Evolutionary conservation across 2,797 vertebrate species (phyloP).

Genomic region (Chromobotia macracanthus): DNA sequence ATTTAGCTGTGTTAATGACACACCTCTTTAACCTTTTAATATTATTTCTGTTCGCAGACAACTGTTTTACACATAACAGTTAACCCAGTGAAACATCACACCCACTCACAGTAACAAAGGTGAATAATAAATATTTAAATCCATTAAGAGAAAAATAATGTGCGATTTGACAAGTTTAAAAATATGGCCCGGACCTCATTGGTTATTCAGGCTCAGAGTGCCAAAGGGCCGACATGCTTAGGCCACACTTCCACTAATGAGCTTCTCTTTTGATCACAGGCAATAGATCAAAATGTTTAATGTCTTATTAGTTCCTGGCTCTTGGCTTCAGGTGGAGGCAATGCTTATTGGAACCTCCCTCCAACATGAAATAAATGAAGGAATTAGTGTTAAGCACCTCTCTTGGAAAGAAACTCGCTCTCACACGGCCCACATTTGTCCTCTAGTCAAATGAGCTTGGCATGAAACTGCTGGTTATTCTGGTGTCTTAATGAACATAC

Average conservation of each 20-base stretch:
- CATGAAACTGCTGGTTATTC: conserved; percentile 17
- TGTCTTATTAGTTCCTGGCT: conserved; percentile 69
- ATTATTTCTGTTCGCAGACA: neutral
- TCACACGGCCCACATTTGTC: conserved; percentile 53
- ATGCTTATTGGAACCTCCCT: conserved; percentile 62
- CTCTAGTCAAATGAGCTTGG: conserved; percentile 59
- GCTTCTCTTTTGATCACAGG: conserved; percentile 65
- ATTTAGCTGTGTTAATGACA: conserved; percentile 1
- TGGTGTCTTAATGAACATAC: conserved; percentile 34
- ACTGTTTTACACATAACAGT: neutral
- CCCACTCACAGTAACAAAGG: conserved; percentile 48
- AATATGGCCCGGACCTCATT: conserved; percentile 38
- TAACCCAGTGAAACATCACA: neutral
- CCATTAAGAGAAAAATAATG: conserved; percentile 39
- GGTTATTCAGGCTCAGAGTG: conserved; percentile 52
- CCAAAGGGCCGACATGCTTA: conserved; percentile 53
- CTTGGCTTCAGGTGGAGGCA: conserved; percentile 69
- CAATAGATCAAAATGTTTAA: conserved; percentile 72
- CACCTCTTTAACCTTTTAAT: neutral
- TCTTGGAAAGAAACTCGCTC: conserved; percentile 55
- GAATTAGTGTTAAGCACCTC: conserved; percentile 72
- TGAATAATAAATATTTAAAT: conserved; percentile 49
- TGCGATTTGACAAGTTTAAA: conserved; percentile 50
- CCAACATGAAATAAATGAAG: conserved; percentile 68
- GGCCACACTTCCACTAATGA: conserved; percentile 62